Percentiles rank a stretch among this genome's conserved stretches.
These are phyloP conservation scores for Julus scandinavius DNA, from an alignment of 2,888 invertebrate species.

Conservation along the genomic window DNA sequence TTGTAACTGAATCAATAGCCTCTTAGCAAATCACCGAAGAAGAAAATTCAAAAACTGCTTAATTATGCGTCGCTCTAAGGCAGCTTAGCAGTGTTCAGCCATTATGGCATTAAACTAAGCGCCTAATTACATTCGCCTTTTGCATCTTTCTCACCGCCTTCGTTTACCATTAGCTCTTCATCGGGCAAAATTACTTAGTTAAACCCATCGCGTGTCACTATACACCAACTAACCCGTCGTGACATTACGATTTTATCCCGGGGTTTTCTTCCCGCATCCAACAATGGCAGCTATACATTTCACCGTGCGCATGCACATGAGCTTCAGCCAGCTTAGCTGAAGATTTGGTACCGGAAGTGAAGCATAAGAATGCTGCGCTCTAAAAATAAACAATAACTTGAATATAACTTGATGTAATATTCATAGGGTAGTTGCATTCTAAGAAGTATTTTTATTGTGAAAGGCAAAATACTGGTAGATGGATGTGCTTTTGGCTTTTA, in stretches of 20 bases:
- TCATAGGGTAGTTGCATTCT: neutral
- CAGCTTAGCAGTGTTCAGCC: constrained; percentile 25
- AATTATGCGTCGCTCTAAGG: constrained; percentile 26
- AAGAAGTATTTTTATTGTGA: neutral
- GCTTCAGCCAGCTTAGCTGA: too few relatives aligned
- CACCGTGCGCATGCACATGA: neutral
- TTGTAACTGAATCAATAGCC: constrained; percentile 29
- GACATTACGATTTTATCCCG: neutral
- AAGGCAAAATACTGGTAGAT: neutral
- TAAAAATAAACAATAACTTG: neutral
- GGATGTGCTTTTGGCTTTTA: neutral
- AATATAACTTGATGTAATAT: neutral
- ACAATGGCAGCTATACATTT: neutral
- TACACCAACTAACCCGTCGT: neutral
- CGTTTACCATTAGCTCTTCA: constrained; percentile 20
- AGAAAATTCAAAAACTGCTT: constrained; percentile 22
- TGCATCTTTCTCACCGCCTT: constrained; percentile 24
- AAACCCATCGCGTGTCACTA: constrained; percentile 5
- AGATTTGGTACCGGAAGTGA: neutral
- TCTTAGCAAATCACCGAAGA: neutral
- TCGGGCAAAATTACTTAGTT: constrained; percentile 8
- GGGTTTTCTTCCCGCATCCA: neutral
- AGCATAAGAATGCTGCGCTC: neutral
- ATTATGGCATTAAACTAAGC: constrained; percentile 14
- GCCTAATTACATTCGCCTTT: constrained; percentile 20